phyloP scores from a whole-genome alignment of 2,797 vertebrate species.

The Enteromius treurensis region DNA sequence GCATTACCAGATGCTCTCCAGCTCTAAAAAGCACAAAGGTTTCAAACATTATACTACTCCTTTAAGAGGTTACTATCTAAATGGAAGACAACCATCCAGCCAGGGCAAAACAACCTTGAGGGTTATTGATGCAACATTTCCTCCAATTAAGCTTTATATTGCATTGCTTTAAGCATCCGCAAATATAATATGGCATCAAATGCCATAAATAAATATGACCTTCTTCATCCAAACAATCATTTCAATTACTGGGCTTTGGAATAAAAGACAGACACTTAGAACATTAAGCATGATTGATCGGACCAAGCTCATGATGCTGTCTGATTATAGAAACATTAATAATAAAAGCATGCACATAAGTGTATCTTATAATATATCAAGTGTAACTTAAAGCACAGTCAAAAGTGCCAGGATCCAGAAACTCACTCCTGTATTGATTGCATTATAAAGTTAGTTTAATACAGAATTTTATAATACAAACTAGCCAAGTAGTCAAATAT shows the following conservation, averaged over 20 bases:
- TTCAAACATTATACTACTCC: neutral
- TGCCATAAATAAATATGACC: neutral
- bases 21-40: slow-evolving; percentile 1
- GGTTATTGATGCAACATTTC: neutral
- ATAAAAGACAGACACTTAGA: neutral
- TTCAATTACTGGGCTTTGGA: neutral
- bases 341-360: neutral
- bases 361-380: no score
- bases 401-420: neutral
- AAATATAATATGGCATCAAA: neutral
- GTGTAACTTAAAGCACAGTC: neutral
- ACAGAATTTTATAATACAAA: no score
- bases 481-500: neutral
- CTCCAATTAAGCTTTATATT: neutral
- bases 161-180: neutral
- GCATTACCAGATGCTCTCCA: neutral
- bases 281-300: neutral
- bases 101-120: neutral
- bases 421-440: neutral
- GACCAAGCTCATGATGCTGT: neutral
- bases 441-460: neutral
- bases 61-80: neutral
- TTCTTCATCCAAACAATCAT: neutral
- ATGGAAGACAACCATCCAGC: neutral
- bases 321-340: neutral